phyloP scores from a whole-genome alignment of 2,888 invertebrate species.

The Drosophila eohydei region DNA sequence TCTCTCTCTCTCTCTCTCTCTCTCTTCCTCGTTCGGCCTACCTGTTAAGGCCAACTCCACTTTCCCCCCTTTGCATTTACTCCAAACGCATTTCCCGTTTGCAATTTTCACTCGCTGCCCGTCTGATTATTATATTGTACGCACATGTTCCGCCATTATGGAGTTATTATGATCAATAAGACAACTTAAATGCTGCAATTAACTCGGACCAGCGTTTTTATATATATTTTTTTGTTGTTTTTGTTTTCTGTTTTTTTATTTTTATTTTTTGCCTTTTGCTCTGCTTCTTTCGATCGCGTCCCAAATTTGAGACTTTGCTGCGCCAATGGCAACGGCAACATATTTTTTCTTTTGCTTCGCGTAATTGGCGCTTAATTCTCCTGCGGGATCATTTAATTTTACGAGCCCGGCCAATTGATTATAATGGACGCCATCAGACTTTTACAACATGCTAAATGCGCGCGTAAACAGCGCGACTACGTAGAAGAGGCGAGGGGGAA shows the following conservation, averaged over 20 bases:
- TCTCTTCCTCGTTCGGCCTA: background rate
- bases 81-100: slow-evolving; percentile 65
- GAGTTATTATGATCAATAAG: slow-evolving; percentile 85
- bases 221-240: slow-evolving; percentile 12
- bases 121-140: slow-evolving; percentile 81
- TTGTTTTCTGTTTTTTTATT: background rate
- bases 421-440: slow-evolving; percentile 84
- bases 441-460: slow-evolving; percentile 84
- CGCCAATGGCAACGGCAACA: slow-evolving; percentile 65
- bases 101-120: slow-evolving; percentile 75
- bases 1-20: slow-evolving; percentile 4
- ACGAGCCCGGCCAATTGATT: slow-evolving; percentile 85
- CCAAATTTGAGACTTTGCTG: slow-evolving; percentile 72
- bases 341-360: slow-evolving; percentile 61
- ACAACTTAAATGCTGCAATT: slow-evolving; percentile 85
- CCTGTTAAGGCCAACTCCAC: slow-evolving; percentile 10
- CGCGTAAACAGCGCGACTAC: slow-evolving; percentile 74
- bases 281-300: slow-evolving; percentile 59
- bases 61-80: slow-evolving; percentile 16
- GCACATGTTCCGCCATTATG: slow-evolving; percentile 85
- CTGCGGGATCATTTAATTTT: slow-evolving; percentile 85
- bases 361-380: slow-evolving; percentile 85
- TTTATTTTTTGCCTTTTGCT: slow-evolving; percentile 19
- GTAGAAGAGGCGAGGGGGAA: slow-evolving; percentile 1
- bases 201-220: slow-evolving; percentile 74